A percentile compares a stretch with the other conserved stretches of the same genome.
These are phyloP conservation scores for Amphipoea oculea DNA, from an alignment of 2,888 invertebrate species.

Conservation along the genomic window DNA sequence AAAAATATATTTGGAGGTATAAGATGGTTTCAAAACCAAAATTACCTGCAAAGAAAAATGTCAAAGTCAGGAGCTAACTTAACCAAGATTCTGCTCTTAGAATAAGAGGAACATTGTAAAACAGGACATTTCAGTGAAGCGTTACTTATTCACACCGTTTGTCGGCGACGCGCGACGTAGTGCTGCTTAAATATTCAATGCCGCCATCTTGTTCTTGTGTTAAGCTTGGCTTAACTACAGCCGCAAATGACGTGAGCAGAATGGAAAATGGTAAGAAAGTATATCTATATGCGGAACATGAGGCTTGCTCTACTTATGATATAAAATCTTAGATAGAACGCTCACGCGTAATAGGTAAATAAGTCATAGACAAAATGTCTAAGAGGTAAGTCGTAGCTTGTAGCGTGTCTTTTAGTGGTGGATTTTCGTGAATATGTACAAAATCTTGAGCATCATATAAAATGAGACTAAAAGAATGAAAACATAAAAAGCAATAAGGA, in stretches of 20 bases:
- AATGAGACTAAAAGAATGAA: background rate
- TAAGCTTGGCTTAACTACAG: constrained; percentile 58
- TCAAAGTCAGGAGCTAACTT: background rate
- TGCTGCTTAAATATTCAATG: constrained; percentile 63
- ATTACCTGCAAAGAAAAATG: background rate
- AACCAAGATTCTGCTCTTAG: constrained; percentile 18
- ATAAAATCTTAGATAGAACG: constrained; percentile 6
- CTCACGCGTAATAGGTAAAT: constrained; percentile 13
- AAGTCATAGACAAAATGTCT: constrained; percentile 13
- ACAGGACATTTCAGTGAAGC: constrained; percentile 48
- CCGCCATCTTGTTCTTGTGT: constrained; percentile 57
- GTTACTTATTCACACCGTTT: constrained; percentile 63
- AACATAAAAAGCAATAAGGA: background rate
- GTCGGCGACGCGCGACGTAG: constrained; percentile 58
- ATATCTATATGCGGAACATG: constrained; percentile 20
- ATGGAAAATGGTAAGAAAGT: constrained; percentile 40
- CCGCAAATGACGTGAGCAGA: constrained; percentile 55
- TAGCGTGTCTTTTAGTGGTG: background rate
- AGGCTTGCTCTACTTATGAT: background rate
- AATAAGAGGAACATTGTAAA: constrained; percentile 48
- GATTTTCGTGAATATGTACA: background rate
- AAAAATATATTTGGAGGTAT: too few species aligned
- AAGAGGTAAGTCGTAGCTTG: background rate
- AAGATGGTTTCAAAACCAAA: background rate
- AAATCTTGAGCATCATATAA: background rate